These are phyloP conservation scores for Atta cephalotes DNA, from an alignment of 1,140 invertebrate genomes.

Conservation along the genomic window DNA sequence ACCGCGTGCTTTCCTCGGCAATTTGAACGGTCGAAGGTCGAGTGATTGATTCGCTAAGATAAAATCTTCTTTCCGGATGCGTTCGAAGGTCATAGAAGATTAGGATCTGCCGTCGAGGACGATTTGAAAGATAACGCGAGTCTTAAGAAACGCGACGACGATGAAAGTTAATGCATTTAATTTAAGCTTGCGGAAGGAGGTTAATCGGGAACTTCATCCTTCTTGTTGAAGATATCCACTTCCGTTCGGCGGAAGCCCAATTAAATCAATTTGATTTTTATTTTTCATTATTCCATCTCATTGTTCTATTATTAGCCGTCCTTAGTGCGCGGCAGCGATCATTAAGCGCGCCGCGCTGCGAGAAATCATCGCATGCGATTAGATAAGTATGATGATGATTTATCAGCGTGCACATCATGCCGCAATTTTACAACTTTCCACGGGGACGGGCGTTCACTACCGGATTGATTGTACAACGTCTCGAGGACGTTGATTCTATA, in stretches of 20 bases:
- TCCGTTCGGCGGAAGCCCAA: constrained; percentile 71
- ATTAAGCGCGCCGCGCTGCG: constrained; percentile 31
- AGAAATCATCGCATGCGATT: constrained; percentile 60
- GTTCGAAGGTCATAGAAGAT: constrained; percentile 68
- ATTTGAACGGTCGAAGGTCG: constrained; percentile 68
- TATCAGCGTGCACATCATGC: constrained; percentile 39
- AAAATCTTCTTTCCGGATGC: constrained; percentile 72
- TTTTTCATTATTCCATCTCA: constrained; percentile 43
- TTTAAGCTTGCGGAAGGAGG: constrained; percentile 65
- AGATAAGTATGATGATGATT: constrained; percentile 59
- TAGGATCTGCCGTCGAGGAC: constrained; percentile 68
- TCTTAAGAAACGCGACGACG: constrained; percentile 34
- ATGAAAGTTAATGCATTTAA: constrained; percentile 72
- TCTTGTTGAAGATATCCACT: constrained; percentile 68
- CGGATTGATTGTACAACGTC: constrained; percentile 25
- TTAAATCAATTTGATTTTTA: constrained; percentile 72
- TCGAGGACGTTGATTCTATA: neutral
- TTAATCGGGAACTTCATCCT: constrained; percentile 66
- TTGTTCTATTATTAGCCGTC: constrained; percentile 27
- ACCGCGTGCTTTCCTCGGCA: constrained; percentile 53
- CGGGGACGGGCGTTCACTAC: constrained; percentile 20
- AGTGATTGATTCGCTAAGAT: constrained; percentile 58
- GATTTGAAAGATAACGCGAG: constrained; percentile 3
- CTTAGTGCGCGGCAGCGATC: constrained; percentile 37
- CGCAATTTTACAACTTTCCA: constrained; percentile 45